phyloP scores from a whole-genome alignment of 2,797 vertebrate species.

The Galaxias olidus region DNA sequence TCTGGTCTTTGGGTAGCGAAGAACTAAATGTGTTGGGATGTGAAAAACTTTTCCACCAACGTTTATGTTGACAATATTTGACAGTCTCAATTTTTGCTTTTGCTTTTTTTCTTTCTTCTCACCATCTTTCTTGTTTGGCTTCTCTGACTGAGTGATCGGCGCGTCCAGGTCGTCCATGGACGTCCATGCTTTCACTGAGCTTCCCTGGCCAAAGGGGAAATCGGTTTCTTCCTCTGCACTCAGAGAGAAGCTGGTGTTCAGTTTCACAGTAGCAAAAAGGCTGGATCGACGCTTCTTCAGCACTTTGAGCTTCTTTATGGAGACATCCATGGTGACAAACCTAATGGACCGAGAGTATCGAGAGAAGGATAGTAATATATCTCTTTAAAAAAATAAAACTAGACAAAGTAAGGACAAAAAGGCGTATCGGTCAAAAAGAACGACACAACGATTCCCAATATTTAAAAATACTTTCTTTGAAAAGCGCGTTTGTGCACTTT shows the following conservation, averaged over 20 bases:
- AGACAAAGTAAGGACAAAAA: not conserved
- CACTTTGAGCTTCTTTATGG: conserved; percentile 66
- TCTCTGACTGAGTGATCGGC: conserved; percentile 19
- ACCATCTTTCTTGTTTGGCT: not conserved
- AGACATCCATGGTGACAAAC: conserved; percentile 55
- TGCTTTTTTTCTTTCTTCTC: conserved; percentile 26
- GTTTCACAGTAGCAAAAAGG: conserved; percentile 79
- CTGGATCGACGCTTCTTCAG: conserved; percentile 75
- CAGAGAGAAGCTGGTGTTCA: conserved; percentile 70
- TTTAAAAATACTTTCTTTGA: conserved; percentile 35
- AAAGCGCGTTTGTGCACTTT: conserved; percentile 16
- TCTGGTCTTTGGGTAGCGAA: conserved; percentile 79
- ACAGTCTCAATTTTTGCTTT: conserved; percentile 35
- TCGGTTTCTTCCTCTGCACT: conserved; percentile 68
- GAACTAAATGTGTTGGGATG: conserved; percentile 74
- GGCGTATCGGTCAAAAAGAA: conserved; percentile 1
- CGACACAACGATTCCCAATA: conserved; percentile 8
- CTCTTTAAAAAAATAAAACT: not conserved
- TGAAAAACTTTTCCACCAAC: conserved; percentile 84
- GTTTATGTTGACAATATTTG: conserved; percentile 80
- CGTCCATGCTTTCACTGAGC: conserved; percentile 83
- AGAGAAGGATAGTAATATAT: not conserved
- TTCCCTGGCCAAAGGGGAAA: conserved; percentile 83
- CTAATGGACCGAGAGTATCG: conserved; percentile 5
- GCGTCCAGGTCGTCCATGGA: conserved; percentile 80